These are phyloP conservation scores for Protobothrops mucrosquamatus DNA, from an alignment of 2,113 vertebrate genomes.

Conservation along the genomic window DNA sequence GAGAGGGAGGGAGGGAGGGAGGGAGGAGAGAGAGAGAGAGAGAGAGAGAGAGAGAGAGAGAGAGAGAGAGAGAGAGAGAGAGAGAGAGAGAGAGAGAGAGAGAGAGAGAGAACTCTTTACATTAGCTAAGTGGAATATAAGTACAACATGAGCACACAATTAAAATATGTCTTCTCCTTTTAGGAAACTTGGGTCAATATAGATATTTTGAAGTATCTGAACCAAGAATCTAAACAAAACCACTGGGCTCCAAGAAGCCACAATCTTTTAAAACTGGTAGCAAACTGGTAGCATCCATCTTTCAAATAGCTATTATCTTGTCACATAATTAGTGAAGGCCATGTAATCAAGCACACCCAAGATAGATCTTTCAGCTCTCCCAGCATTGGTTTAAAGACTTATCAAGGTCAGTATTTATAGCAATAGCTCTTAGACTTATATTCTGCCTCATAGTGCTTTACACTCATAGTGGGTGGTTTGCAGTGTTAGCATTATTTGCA, in stretches of 20 bases:
- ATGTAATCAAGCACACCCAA: background rate
- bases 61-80: background rate
- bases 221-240: conserved; percentile 7
- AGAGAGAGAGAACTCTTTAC: background rate
- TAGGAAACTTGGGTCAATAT: background rate
- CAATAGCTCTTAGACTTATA: background rate
- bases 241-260: conserved; percentile 4
- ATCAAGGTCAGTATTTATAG: background rate
- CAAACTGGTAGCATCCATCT: too few relatives aligned
- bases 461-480: background rate
- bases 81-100: background rate
- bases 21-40: too few relatives aligned
- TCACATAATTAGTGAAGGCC: background rate
- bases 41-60: too few relatives aligned
- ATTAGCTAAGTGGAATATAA: background rate
- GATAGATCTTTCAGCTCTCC: too few relatives aligned
- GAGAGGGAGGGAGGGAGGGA: rapidly evolving
- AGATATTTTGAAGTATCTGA: background rate
- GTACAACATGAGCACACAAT: background rate
- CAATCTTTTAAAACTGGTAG: background rate
- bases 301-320: background rate
- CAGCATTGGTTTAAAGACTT: background rate
- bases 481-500: background rate
- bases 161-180: background rate
- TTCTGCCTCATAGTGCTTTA: background rate